Base-by-base conservation (phyloP, 2,113 vertebrate genomes). In the Cacatua alba region DNA sequence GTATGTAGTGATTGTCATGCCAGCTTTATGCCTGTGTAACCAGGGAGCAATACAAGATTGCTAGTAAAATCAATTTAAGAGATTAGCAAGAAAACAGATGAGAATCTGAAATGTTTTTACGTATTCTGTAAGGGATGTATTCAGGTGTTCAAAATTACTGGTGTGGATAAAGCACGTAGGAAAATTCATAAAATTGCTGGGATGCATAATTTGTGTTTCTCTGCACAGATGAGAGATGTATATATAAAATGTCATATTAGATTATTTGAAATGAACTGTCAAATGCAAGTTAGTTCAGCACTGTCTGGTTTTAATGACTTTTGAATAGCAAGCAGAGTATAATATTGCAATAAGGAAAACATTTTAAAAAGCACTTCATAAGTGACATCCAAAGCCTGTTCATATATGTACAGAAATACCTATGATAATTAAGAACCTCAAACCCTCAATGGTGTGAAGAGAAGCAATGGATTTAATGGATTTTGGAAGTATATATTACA, bases 231-330 rank as follows among this genome's bases (percentile, higher is more conserved):
- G 17, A 51, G 67, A 59, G 29, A 69, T 77, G 12, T 35, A 20
- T 48, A 39, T 74, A 48, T 39, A 65, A 79, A 43, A 33, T 83
- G 64, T 86, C 37, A 49, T 18, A 51, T 5, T 90, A 63, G 55
- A 86, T 92, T 90, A 69, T 88, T 92, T 86, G 35, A 86, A 88
- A 92, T 84, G 51, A 91, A 41, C 67, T 81, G 49, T 81, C 59
- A 88, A 65, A 77, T 81, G 41, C 16, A 76, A 52, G 37, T 71
- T 90, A 90, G 41, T 44, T 94, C 44, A 63, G 21, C 18, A 44
- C 41, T 84, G 72, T 71, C 23, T 86, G 41, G 0, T 49, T 92
- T 95, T 91, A 92, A 91, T 86, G 51, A 78, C 33, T 86, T 92
- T 49, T 81, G 41, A 81, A 59, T 19, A 74, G 37, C n/a, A 81